Evolutionary conservation across 2,113 vertebrate genomes (phyloP).

Genomic region (Choloepus hoffmanni): DNA sequence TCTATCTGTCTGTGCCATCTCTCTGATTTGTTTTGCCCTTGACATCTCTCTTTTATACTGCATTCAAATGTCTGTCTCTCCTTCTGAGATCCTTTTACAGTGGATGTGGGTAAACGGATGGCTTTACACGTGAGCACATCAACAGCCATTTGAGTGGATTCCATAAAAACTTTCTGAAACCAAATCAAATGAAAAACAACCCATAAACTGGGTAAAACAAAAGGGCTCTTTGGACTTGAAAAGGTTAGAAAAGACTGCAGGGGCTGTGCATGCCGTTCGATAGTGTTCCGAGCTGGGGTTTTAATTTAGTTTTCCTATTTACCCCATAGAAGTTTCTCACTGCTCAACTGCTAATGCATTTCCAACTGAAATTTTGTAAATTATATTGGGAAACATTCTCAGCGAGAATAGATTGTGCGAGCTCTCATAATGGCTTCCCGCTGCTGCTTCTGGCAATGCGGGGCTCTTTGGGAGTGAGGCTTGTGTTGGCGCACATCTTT

Average conservation of each 20-base stretch:
- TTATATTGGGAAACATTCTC: slow-evolving; percentile 88
- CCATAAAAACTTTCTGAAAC: slow-evolving; percentile 79
- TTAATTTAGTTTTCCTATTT: slow-evolving; percentile 84
- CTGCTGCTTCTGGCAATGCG: slow-evolving; percentile 80
- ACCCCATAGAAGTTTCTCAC: slow-evolving; percentile 82
- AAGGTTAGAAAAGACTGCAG: slow-evolving; percentile 86
- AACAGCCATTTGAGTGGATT: slow-evolving; percentile 37
- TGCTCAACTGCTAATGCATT: slow-evolving; percentile 87
- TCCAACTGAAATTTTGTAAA: slow-evolving; percentile 89
- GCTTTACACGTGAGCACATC: slow-evolving; percentile 42
- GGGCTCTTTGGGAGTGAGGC: slow-evolving; percentile 37
- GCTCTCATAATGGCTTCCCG: slow-evolving; percentile 84
- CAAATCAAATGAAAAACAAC: slow-evolving; percentile 80
- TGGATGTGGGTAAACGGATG: not conserved
- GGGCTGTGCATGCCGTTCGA: slow-evolving; percentile 80
- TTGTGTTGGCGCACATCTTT: not conserved
- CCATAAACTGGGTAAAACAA: slow-evolving; percentile 70
- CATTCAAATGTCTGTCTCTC: not conserved
- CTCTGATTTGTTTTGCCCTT: not conserved
- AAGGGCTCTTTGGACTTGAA: slow-evolving; percentile 85
- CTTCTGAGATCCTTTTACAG: not conserved
- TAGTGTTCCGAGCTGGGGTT: slow-evolving; percentile 79
- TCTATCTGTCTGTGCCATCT: not conserved
- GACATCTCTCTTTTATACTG: not conserved
- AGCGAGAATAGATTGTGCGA: slow-evolving; percentile 83